These are phyloP conservation scores for Brenthis ino DNA, from an alignment of 2,888 invertebrate species.

Conservation along the genomic window DNA sequence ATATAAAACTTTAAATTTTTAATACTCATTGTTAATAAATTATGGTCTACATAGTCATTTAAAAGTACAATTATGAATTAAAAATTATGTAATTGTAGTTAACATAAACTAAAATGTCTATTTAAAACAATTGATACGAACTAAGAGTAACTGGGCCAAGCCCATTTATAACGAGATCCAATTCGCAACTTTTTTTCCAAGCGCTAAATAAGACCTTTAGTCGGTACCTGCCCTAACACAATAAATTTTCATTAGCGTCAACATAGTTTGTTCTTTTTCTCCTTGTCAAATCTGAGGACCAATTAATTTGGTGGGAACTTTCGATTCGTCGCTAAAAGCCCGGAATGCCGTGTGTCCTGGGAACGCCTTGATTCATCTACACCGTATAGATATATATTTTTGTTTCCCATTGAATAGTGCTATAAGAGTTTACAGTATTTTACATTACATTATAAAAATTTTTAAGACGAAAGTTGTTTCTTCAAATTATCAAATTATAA, in stretches of 20 bases:
- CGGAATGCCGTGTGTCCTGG: conserved; percentile 49
- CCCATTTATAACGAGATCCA: conserved; percentile 35
- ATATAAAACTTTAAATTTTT: no score
- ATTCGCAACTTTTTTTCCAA: conserved; percentile 27
- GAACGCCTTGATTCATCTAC: conserved; percentile 42
- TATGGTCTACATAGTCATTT: no score
- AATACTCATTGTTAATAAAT: no score
- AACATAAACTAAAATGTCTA: no score
- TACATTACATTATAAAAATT: no score
- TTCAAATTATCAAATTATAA: no score
- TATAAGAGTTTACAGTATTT: neutral
- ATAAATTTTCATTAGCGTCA: conserved; percentile 59
- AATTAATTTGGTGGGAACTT: conserved; percentile 58
- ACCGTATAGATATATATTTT: neutral
- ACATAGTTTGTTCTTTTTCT: conserved; percentile 52
- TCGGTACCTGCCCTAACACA: conserved; percentile 34
- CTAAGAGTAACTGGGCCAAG: conserved; percentile 27
- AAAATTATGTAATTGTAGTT: no score
- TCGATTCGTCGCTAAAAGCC: conserved; percentile 57
- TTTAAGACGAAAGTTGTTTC: no score
- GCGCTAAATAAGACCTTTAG: conserved; percentile 35
- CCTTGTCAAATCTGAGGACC: conserved; percentile 52
- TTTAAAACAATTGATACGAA: neutral
- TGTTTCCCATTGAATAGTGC: neutral
- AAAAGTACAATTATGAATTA: no score